Evolutionary conservation across 2,888 invertebrate species (phyloP).

Genomic region (Orthosia gothica): DNA sequence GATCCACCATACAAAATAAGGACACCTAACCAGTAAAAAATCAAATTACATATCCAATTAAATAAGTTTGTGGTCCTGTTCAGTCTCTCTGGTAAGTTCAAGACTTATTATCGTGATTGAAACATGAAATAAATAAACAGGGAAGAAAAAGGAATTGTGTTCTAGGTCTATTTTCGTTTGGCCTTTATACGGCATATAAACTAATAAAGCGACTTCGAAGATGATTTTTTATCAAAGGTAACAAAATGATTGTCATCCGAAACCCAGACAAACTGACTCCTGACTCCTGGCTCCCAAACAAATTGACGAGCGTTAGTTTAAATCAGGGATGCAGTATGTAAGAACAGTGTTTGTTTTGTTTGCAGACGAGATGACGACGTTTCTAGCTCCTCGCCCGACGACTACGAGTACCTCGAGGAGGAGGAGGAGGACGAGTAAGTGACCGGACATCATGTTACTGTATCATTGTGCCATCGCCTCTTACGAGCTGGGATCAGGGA

Average conservation of each 20-base stretch:
- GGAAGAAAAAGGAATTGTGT: background rate
- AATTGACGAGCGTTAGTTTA: background rate
- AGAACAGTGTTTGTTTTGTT: conserved; percentile 46
- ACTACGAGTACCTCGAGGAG: conserved; percentile 69
- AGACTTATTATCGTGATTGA: background rate
- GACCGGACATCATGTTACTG: background rate
- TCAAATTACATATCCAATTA: background rate
- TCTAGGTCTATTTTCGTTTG: conserved; percentile 9
- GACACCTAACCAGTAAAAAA: background rate
- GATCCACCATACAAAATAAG: conserved; percentile 5
- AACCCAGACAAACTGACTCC: background rate
- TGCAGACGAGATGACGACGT: conserved; percentile 76
- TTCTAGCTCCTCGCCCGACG: conserved; percentile 55
- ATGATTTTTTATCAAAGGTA: background rate
- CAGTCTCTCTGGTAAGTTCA: background rate
- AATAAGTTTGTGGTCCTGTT: conserved; percentile 4
- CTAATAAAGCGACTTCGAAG: background rate
- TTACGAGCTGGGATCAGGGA: no score
- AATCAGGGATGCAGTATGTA: background rate
- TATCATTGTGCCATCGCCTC: no score
- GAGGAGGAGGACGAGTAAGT: conserved; percentile 68
- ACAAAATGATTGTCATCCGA: background rate
- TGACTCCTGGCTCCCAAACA: background rate
- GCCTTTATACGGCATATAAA: no score
- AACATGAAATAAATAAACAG: no score